A percentile compares a stretch with the other conserved stretches of the same genome.
Conservation (phyloP, 2,113 vertebrate genomes). For the Nannospalax galili region DNA sequence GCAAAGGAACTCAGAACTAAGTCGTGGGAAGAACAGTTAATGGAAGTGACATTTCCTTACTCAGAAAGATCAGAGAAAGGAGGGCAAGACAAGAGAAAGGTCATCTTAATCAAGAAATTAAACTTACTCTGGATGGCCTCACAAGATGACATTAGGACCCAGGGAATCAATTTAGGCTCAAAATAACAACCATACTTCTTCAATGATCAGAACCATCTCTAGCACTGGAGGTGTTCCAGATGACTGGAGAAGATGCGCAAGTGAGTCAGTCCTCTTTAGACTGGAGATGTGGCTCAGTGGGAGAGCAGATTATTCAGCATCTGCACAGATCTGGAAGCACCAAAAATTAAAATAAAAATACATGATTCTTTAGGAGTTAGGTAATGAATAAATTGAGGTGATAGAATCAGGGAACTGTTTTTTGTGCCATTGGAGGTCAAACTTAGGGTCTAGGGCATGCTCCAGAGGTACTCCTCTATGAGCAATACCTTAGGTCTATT, state of each 20-base stretch:
- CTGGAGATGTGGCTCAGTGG: background rate
- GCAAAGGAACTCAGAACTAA: background rate
- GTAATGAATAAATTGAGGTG: background rate
- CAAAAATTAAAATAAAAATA: background rate
- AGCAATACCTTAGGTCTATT: background rate
- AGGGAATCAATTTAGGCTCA: background rate
- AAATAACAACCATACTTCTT: constrained; percentile 1
- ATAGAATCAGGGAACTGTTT: background rate
- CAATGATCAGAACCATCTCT: background rate
- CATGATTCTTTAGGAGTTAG: background rate
- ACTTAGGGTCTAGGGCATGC: background rate
- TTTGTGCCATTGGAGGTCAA: background rate
- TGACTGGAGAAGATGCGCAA: background rate
- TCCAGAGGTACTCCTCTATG: no score
- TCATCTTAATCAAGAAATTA: background rate
- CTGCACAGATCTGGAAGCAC: background rate
- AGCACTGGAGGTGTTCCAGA: background rate
- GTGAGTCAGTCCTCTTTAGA: background rate
- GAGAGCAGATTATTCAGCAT: background rate
- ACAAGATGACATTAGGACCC: background rate
- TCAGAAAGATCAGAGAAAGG: constrained; percentile 42
- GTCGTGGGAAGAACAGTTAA: constrained; percentile 1
- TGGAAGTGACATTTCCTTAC: background rate
- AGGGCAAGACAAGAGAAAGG: background rate
- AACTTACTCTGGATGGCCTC: background rate